Evolutionary conservation across 64 coral and sea anemone species (phyloP), one percentile per base, ranked within the genome.

Genomic region (Cladopsammia gracilis): DNA sequence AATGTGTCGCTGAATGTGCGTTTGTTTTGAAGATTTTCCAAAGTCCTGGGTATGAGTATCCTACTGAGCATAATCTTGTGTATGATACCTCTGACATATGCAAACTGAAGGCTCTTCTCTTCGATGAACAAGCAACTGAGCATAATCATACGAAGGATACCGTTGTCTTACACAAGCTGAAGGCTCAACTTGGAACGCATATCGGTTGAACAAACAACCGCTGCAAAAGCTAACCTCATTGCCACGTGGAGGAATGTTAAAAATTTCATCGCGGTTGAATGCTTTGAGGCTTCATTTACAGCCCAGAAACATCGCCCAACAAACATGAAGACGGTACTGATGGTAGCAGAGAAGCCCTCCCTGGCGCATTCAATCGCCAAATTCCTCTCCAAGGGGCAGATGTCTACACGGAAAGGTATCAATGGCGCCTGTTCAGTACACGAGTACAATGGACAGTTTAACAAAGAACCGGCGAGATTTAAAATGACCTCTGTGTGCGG

Each of bases 401-500:
- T 94, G 74, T 88, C 51, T 12, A 77, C 98, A 15, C 57, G 98
- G 70, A 99, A 99, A 66, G 98, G 94, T 18, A 64, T 94, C 0
- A 99, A 96, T 51, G 91, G 98, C 45, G 98, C 94, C 51, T 99
- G 98, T 84, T 99, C 94, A 23, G 64, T 99, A 15, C 94, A 99
- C 78, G 98, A 99, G 78, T 99, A 94, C 68, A 91, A 67, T 62
- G 98, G 98, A 73, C 82, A 78, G 52, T 99, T 99, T 76, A 91
- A 83, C 44, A 96, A 96, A 71, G 87, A 96, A 48, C 70, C 74
- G 75, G 94, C 71, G 20, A 99, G 90, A 79, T 99, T 96, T 75
- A 99, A 99, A 91, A 96, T 99, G 98, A 99, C 98, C 64, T 99
- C 98, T 77, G 98, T 99, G 20, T 99, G 98, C 59, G 98, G 98